Evolutionary conservation across 1,140 invertebrate genomes (phyloP), one percentile per base, ranked within the genome.

Genomic region (Mercenaria mercenaria): DNA sequence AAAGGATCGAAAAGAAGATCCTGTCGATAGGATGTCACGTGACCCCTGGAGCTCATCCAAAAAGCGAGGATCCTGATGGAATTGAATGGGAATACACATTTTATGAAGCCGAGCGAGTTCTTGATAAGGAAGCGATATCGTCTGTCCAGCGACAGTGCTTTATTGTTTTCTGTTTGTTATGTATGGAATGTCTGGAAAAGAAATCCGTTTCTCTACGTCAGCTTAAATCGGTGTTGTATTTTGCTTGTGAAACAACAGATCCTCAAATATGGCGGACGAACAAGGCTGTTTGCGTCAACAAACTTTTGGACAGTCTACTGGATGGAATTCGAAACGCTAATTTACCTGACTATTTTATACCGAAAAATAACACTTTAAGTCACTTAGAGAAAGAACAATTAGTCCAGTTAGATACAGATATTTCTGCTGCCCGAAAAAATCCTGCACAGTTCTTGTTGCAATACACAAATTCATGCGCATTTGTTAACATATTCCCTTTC

Each of bases 401-500:
- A 32, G 29, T 74, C 10, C 23, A 50, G 20, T 47, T 81, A 61
- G 64, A 82, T 34, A 32, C 26, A 0, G 61, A 67, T 8, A 20
- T 89, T n/a, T 37, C 87, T 18, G 56, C 56, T 29, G 32, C 56
- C n/a, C 56, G 87, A 52, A 74, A 89, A 20, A 81, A 81, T 32
- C 64, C 87, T 37, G 32, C 64, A 13, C 37, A 81, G 50, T 41
- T 32, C 11, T 61, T 89, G 6, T 59, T 89, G 50, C n/a, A 61
- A 29, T 23, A 56, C 20, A 81, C 87, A 11, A 26, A 81, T 4
- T 69, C 43, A 4, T 89, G 64, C 34, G 87, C 79, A 23, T 72
- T 89, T 76, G 77, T 81, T n/a, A 82, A 89, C 67, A 82, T 89
- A 15, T 89, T 89, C 67, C 87, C 87, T 0, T 89, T 89, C 59